These are phyloP conservation scores for Diadumene lineata DNA, from an alignment of 92 coral and sea anemone genomes.

Conservation along the genomic window DNA sequence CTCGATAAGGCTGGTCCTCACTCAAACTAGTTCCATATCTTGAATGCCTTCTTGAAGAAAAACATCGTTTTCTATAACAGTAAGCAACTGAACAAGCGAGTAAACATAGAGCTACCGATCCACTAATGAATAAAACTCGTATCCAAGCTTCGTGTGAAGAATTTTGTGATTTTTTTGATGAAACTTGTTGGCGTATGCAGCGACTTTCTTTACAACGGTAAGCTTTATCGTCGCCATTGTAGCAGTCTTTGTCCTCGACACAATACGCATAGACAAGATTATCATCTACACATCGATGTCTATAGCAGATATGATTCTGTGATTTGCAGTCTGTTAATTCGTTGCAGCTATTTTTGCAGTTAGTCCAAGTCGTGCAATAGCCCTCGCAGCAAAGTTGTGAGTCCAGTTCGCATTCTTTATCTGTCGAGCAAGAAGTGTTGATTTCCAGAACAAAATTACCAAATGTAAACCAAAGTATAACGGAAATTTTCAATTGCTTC, in stretches of 20 bases:
- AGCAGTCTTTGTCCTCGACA: constrained; percentile 10
- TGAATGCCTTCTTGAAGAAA: not conserved
- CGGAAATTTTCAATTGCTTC: too few species aligned
- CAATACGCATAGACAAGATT: constrained; percentile 13
- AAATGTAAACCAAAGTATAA: too few species aligned
- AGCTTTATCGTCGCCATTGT: not conserved
- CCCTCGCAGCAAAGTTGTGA: constrained; percentile 25
- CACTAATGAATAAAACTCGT: constrained; percentile 15
- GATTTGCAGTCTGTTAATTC: constrained; percentile 17
- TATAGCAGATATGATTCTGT: constrained; percentile 25
- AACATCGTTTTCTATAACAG: constrained; percentile 25
- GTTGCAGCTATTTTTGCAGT: constrained; percentile 21
- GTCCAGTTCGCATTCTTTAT: constrained; percentile 17
- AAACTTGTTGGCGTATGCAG: not conserved
- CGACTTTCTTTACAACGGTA: constrained; percentile 7
- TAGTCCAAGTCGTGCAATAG: constrained; percentile 14
- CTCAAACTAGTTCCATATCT: too few species aligned
- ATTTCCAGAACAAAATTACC: not conserved
- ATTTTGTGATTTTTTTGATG: not conserved
- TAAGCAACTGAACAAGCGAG: constrained; percentile 13
- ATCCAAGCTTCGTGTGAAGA: constrained; percentile 21
- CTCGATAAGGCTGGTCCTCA: too few species aligned
- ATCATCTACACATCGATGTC: constrained; percentile 28
- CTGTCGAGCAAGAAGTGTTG: constrained; percentile 6
- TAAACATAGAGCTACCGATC: constrained; percentile 11